These are phyloP conservation scores for Delia radicum DNA, from an alignment of 1,140 invertebrate species.

Conservation along the genomic window DNA sequence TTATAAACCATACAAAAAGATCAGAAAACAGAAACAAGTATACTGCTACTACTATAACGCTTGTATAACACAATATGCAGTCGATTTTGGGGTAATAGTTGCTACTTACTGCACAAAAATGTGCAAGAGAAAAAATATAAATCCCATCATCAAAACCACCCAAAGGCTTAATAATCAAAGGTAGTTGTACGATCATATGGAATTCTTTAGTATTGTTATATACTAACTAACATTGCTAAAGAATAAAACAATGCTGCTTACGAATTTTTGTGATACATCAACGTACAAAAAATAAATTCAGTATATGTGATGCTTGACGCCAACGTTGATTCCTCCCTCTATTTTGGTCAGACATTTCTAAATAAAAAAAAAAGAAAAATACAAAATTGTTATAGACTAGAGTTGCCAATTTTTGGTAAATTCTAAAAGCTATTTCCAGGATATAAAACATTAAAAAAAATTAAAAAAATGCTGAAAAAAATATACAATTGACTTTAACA, in stretches of 20 bases:
- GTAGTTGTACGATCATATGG: neutral
- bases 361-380: no score
- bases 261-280: constrained; percentile 1
- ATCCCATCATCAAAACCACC: constrained; percentile 1
- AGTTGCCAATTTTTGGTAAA: no score
- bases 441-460: no score
- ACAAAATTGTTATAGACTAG: no score
- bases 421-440: no score
- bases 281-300: no score
- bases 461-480: no score
- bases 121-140: neutral
- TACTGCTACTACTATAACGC: neutral
- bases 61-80: neutral
- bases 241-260: neutral
- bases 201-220: neutral
- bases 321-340: neutral
- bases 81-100: neutral
- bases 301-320: neutral
- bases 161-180: neutral
- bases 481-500: no score
- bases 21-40: neutral
- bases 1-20: neutral
- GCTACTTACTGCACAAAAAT: neutral
- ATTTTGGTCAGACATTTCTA: neutral
- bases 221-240: neutral